Conservation (phyloP, 2,888 invertebrate genomes). For the Drosophila formosana region DNA sequence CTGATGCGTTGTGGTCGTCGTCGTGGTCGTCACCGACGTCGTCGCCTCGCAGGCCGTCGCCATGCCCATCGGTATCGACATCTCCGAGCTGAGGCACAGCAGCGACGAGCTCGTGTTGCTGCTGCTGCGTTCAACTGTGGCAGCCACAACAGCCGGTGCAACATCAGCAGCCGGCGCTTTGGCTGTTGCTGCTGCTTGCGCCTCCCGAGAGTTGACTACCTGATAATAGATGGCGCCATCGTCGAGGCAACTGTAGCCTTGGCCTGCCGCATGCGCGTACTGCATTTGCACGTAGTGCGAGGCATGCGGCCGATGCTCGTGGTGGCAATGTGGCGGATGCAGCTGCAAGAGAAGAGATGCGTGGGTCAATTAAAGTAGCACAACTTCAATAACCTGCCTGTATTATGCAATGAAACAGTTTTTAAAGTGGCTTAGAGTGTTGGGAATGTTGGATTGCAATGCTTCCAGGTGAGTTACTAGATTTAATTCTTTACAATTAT, state of each 20-base stretch:
- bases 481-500: too few relatives aligned
- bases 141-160: neutral
- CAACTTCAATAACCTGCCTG: too few relatives aligned
- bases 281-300: slow-evolving; percentile 61
- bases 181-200: slow-evolving; percentile 15
- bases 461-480: neutral
- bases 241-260: slow-evolving; percentile 53
- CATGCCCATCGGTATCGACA: slow-evolving; percentile 83
- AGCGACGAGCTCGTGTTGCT: slow-evolving; percentile 71
- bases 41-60: slow-evolving; percentile 74
- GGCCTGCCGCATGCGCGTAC: slow-evolving; percentile 43
- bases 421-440: too few relatives aligned
- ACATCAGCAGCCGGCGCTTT: neutral
- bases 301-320: slow-evolving; percentile 10
- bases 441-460: neutral
- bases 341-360: neutral
- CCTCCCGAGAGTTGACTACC: slow-evolving; percentile 46
- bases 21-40: slow-evolving; percentile 71
- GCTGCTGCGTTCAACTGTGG: slow-evolving; percentile 23
- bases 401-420: neutral
- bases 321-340: slow-evolving; percentile 14
- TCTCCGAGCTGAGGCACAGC: slow-evolving; percentile 83
- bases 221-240: slow-evolving; percentile 63
- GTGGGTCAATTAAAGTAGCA: too few relatives aligned
- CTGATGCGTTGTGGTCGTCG: slow-evolving; percentile 84